Conservation (phyloP, 2,113 vertebrate species). For the Ammospiza nelsoni region DNA sequence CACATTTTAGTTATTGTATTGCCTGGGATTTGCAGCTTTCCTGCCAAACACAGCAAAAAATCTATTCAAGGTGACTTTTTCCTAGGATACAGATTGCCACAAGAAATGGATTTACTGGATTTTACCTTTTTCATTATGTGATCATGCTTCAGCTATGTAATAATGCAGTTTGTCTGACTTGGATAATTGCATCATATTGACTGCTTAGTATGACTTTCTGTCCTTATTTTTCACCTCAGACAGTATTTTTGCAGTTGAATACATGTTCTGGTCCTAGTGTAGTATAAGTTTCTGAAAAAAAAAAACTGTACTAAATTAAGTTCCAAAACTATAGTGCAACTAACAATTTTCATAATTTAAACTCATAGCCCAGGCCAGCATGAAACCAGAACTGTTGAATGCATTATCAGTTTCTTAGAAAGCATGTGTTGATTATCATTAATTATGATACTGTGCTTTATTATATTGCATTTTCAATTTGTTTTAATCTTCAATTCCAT, state of each 20-base stretch:
- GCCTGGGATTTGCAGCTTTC: background rate
- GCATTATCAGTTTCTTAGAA: background rate
- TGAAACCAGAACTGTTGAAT: background rate
- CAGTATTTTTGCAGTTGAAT: background rate
- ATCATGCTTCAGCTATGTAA: background rate
- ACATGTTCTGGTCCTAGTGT: background rate
- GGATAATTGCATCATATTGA: background rate
- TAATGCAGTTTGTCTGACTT: background rate
- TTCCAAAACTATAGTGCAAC: background rate
- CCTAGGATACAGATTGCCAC: background rate
- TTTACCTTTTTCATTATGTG: background rate
- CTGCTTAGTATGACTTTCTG: background rate
- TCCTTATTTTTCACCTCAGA: background rate
- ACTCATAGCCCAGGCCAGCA: background rate
- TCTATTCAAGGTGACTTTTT: background rate
- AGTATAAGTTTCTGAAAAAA: background rate
- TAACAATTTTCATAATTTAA: background rate
- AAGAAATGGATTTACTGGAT: background rate
- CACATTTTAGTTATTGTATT: background rate
- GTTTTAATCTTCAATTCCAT: background rate
- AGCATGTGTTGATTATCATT: background rate
- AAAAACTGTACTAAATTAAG: background rate
- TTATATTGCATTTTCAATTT: background rate
- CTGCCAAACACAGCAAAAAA: background rate
- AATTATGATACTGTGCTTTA: accelerated